Evolutionary conservation across 1,140 invertebrate species (phyloP).

Genomic region (Anastrepha ludens): DNA sequence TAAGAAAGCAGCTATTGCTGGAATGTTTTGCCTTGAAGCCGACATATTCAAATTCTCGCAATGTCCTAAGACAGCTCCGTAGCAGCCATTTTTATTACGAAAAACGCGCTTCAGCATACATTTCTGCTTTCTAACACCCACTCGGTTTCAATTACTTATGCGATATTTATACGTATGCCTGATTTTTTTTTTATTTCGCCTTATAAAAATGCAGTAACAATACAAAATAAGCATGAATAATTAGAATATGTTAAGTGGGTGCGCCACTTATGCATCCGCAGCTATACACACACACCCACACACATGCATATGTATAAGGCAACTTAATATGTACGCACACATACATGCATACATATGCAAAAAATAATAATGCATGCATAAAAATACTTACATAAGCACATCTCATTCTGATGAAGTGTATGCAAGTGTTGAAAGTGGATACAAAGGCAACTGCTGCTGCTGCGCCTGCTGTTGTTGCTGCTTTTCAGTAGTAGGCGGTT

Average conservation of each 20-base stretch:
- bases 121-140: too few species aligned
- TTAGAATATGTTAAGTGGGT: constrained; percentile 74
- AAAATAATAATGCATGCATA: constrained; percentile 25
- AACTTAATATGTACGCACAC: background rate
- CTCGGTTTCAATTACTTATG: too few species aligned
- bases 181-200: background rate
- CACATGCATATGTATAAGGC: constrained; percentile 32
- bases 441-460: background rate
- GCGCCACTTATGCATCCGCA: constrained; percentile 56
- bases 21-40: too few species aligned
- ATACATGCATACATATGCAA: background rate
- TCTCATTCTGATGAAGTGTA: constrained; percentile 43
- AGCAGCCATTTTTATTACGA: too few species aligned
- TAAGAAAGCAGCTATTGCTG: too few species aligned
- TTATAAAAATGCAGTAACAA: constrained; percentile 50
- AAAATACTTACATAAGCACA: constrained; percentile 31
- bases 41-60: too few species aligned
- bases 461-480: background rate
- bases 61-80: too few species aligned
- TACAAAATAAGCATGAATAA: constrained; percentile 73
- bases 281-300: background rate
- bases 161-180: background rate
- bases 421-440: constrained; percentile 12
- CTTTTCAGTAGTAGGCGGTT: background rate
- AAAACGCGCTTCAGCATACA: too few species aligned